Percentiles rank a stretch among this genome's conserved stretches.
Conservation (phyloP, 2,888 invertebrate species). For the Rotaria macrura region DNA sequence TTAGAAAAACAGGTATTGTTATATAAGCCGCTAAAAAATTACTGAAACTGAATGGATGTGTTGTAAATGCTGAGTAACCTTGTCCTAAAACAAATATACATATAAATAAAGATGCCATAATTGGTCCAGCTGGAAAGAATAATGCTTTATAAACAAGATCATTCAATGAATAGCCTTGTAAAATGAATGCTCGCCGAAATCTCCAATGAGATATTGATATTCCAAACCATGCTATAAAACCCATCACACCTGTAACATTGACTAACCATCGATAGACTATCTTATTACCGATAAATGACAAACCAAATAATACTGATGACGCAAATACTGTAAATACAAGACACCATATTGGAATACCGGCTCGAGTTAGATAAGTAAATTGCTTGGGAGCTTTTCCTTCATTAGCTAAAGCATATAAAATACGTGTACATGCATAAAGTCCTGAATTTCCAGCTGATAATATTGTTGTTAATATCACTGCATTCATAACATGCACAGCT, state of each 20-base stretch:
- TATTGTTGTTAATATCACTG: neutral
- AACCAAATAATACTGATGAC: neutral
- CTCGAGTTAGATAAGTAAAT: neutral
- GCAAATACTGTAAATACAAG: neutral
- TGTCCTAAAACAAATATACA: neutral
- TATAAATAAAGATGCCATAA: neutral
- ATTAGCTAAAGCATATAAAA: neutral
- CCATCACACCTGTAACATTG: neutral
- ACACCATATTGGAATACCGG: neutral
- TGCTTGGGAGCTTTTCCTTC: neutral
- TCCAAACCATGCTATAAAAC: slow-evolving; percentile 7
- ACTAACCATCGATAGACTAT: neutral
- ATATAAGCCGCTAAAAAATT: neutral
- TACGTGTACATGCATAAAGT: neutral
- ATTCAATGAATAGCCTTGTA: neutral
- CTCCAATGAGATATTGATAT: neutral
- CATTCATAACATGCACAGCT: neutral
- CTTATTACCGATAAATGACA: neutral
- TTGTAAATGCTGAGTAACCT: neutral
- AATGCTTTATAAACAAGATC: neutral
- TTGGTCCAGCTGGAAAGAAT: neutral
- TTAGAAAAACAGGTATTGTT: neutral
- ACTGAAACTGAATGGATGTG: neutral
- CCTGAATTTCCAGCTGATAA: slow-evolving; percentile 6
- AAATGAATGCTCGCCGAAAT: neutral